Conservation (phyloP, 2,113 vertebrate genomes). For the Pampusana beccarii region DNA sequence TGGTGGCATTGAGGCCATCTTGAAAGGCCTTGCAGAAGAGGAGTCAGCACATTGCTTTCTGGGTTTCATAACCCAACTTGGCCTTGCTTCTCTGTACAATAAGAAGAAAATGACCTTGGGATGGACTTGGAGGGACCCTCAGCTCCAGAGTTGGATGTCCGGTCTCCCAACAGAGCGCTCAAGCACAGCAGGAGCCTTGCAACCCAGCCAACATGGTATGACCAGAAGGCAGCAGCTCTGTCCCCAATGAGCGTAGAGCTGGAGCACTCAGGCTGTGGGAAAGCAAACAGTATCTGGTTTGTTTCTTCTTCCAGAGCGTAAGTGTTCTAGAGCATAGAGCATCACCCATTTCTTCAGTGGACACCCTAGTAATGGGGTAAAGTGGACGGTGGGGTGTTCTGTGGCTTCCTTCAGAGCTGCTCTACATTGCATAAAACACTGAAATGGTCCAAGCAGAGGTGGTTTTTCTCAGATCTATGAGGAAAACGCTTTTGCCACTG, state of each 20-base stretch:
- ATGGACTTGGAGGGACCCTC: not conserved
- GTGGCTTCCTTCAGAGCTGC: not conserved
- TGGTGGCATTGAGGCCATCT: not conserved
- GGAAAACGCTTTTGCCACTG: not conserved
- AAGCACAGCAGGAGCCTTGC: not conserved
- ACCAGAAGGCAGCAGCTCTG: not conserved
- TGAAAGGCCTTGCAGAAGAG: not conserved
- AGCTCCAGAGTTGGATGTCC: no score
- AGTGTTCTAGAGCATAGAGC: no score
- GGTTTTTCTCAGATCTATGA: not conserved
- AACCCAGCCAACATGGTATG: not conserved
- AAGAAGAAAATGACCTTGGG: not conserved
- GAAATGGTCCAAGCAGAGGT: not conserved
- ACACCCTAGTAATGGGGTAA: not conserved
- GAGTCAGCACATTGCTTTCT: not conserved
- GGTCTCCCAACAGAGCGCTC: not conserved
- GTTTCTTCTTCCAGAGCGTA: not conserved
- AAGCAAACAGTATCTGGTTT: fast-evolving
- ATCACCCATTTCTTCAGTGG: not conserved
- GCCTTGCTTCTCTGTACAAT: not conserved
- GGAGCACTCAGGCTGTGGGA: not conserved
- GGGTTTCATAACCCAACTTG: not conserved
- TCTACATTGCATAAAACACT: not conserved
- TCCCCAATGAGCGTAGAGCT: not conserved
- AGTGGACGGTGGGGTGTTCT: not conserved